phyloP scores from a whole-genome alignment of 1,140 invertebrate genomes.

The Colletes latitarsis region DNA sequence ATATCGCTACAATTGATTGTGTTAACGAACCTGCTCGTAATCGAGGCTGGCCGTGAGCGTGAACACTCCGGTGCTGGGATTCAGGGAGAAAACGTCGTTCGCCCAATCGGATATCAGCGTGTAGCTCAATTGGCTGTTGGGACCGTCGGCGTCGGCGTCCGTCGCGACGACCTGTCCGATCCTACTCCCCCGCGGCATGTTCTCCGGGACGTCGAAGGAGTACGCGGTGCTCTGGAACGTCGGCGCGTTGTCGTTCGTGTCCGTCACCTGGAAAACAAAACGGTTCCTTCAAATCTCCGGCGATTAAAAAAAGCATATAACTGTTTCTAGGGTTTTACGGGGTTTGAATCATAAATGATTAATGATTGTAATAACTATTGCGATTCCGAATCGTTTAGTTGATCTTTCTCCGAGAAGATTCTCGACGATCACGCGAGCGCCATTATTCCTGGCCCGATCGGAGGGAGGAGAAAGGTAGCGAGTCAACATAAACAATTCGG shows the following conservation, averaged over 20 bases:
- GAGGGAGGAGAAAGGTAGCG: slow-evolving; percentile 39
- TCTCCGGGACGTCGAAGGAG: slow-evolving; percentile 94
- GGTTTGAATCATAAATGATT: not conserved
- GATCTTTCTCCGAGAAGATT: not conserved
- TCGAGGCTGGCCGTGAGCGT: slow-evolving; percentile 93
- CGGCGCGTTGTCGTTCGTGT: slow-evolving; percentile 97
- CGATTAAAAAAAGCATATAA: too few species aligned
- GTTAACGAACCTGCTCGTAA: slow-evolving; percentile 91
- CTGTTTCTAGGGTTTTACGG: too few species aligned
- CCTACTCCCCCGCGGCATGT: slow-evolving; percentile 88
- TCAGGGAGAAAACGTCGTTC: slow-evolving; percentile 95
- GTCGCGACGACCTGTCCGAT: slow-evolving; percentile 91
- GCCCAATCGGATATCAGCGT: slow-evolving; percentile 96
- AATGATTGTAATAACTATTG: not conserved
- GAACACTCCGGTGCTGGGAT: slow-evolving; percentile 93
- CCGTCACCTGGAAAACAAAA: slow-evolving; percentile 86
- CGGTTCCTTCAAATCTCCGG: not conserved
- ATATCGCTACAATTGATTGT: not conserved
- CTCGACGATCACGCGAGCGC: slow-evolving; percentile 4
- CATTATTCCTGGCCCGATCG: slow-evolving; percentile 11
- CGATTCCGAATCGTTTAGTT: slow-evolving; percentile 44
- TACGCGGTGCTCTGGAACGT: slow-evolving; percentile 92
- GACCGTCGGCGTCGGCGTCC: slow-evolving; percentile 91
- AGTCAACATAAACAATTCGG: slow-evolving; percentile 44
- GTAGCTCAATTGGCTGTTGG: slow-evolving; percentile 94